Base-by-base conservation (phyloP, 2,797 vertebrate genomes). In the Syngnathus acus region DNA sequence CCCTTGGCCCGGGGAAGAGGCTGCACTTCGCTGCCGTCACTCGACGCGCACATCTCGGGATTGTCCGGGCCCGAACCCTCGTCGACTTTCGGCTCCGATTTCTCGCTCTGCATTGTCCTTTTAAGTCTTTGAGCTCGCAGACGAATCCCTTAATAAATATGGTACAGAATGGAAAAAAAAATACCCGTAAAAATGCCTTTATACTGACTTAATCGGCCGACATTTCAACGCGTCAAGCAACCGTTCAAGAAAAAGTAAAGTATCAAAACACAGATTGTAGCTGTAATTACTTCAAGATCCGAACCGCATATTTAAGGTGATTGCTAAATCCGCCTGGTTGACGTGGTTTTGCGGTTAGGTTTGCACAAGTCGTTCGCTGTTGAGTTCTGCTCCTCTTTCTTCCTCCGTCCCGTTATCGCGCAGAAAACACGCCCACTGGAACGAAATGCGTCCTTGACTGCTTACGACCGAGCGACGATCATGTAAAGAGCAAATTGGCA, bases 341-440 rank as follows among this genome's bases (percentile, higher is more conserved):
- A 38, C 6, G 55, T 58, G 7, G 58, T 61, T 42, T 40, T 19
- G 37, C 17, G 39, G 40, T 43, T 21, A n/a, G 11, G 1, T 62
- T 62, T 23, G 42, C 60, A 17, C 10, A 37, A 57, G 26, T 57
- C 54, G 55, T 16, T 38, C 2, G 32, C 32, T 4, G 32, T 32
- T 21, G 55, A 32, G 42, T 45, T 62, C 6, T 45, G 42, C 14
- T 62, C 42, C 16, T 43, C 38, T 21, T 10, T 23, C 60, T 62
- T 23, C 5, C 13, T 13, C 60, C 32, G 78, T 79, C 71, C 86
- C 84, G 83, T 87, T 87, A 87, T 65, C 38, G 42, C 70, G 7
- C 63, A 0, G 43, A 80, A 80, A 70, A 78, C 87, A 89, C 89
- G 86, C 88, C 89, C 74, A 19, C 65, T 50, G 50, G 48, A 26